Evolutionary conservation across 2,113 vertebrate species (phyloP).

Genomic region (Erinaceus europaeus): DNA sequence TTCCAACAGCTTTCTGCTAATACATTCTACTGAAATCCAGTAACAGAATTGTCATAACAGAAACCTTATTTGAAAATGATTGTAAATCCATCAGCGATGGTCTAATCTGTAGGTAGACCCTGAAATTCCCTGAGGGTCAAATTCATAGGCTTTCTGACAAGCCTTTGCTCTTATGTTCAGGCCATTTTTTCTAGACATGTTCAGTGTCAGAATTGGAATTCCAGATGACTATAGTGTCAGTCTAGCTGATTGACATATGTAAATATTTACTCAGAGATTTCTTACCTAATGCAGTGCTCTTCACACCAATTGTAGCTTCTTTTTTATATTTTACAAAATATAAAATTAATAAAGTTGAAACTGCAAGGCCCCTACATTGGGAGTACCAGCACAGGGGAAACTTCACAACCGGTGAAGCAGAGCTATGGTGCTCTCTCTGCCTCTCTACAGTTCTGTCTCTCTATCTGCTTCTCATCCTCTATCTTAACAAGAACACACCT

Average conservation of each 20-base stretch:
- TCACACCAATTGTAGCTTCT: not conserved
- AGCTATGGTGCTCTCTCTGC: no score
- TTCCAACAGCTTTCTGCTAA: not conserved
- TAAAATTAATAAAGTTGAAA: conserved; percentile 35
- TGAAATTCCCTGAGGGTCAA: not conserved
- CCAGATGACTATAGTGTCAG: conserved; percentile 7
- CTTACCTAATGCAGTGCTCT: not conserved
- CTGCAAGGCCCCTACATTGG: no score
- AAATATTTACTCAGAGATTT: not conserved
- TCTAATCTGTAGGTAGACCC: not conserved
- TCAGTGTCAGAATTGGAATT: conserved; percentile 12
- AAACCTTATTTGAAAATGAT: not conserved
- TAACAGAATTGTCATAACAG: no score
- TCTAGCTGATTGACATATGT: not conserved
- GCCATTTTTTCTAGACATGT: not conserved
- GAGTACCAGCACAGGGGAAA: no score
- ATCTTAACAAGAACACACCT: no score
- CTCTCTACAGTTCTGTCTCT: no score
- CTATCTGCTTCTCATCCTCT: no score
- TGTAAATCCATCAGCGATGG: not conserved
- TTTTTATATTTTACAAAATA: not conserved
- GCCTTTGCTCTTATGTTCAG: not conserved
- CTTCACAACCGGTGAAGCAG: no score
- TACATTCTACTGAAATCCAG: not conserved
- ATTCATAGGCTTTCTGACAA: not conserved